Percentiles rank a stretch among this genome's conserved stretches.
Evolutionary conservation across 2,888 invertebrate species (phyloP).

Genomic region (Tromatobia lineatoria): DNA sequence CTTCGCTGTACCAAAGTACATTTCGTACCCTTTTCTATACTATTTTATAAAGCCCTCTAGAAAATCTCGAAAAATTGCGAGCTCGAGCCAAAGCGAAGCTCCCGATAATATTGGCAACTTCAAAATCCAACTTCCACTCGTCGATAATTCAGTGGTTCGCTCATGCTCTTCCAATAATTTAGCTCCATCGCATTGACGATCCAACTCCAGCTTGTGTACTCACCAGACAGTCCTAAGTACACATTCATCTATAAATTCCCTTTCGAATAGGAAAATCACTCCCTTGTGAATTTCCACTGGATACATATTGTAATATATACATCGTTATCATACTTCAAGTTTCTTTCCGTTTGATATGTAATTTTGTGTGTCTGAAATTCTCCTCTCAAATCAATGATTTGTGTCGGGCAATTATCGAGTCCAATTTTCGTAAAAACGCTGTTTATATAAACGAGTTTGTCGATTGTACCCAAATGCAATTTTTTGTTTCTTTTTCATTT

Average conservation of each 20-base stretch:
- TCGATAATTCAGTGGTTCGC: not conserved
- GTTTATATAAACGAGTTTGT: too few species aligned
- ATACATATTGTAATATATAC: not conserved
- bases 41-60: slow-evolving; percentile 38
- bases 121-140: not conserved
- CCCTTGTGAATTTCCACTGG: slow-evolving; percentile 10
- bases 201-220: not conserved
- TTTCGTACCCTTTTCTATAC: not conserved
- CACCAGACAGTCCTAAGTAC: slow-evolving; percentile 37
- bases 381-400: slow-evolving; percentile 42
- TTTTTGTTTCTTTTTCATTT: too few species aligned
- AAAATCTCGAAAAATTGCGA: slow-evolving; percentile 9
- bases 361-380: slow-evolving; percentile 52
- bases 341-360: slow-evolving; percentile 60
- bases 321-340: not conserved
- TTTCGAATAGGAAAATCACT: slow-evolving; percentile 29
- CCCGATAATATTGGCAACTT: not conserved
- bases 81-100: not conserved
- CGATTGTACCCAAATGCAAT: too few species aligned
- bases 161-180: not conserved
- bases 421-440: too few species aligned
- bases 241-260: slow-evolving; percentile 31
- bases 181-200: not conserved
- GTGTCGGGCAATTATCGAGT: not conserved
- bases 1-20: slow-evolving; percentile 5